A percentile compares a stretch with the other conserved stretches of the same genome.
These are phyloP conservation scores for Pardosa pseudoannulata DNA, from an alignment of 2,888 invertebrate species.

Conservation along the genomic window DNA sequence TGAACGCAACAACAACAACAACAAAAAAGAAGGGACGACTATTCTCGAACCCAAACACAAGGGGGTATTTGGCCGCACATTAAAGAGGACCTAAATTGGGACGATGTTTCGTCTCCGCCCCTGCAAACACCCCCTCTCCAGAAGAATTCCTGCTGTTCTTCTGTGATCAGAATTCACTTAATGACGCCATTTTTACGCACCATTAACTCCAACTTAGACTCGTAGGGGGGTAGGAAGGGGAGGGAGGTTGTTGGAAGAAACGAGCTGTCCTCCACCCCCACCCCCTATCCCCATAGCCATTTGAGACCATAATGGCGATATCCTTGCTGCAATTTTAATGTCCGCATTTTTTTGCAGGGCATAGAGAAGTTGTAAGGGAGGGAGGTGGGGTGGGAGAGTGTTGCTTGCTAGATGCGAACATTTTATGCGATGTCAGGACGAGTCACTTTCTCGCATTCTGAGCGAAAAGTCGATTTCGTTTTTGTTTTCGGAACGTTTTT, in stretches of 20 bases:
- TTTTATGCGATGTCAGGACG: constrained; percentile 14
- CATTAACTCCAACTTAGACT: constrained; percentile 58
- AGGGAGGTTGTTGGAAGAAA: constrained; percentile 1
- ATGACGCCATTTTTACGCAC: constrained; percentile 71
- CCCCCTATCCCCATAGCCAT: constrained; percentile 42
- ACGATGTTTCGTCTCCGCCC: constrained; percentile 40
- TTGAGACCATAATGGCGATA: constrained; percentile 62
- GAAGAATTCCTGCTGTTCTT: constrained; percentile 66
- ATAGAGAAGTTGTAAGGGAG: neutral
- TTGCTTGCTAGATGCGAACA: neutral
- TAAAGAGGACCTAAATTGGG: constrained; percentile 65
- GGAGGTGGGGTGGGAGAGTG: neutral
- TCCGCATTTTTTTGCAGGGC: neutral
- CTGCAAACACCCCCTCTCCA: neutral
- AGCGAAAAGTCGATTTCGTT: constrained; percentile 28
- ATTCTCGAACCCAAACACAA: constrained; percentile 51
- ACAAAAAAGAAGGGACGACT: constrained; percentile 26
- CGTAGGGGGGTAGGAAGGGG: neutral
- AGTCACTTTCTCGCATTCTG: constrained; percentile 37
- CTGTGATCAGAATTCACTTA: constrained; percentile 71
- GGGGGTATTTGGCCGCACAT: constrained; percentile 52
- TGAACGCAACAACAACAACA: constrained; percentile 14
- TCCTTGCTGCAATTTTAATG: constrained; percentile 54
- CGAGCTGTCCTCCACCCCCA: constrained; percentile 14
- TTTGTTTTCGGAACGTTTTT: constrained; percentile 20